A percentile compares a stretch with the other conserved stretches of the same genome.
These are phyloP conservation scores for Stictonetta naevosa DNA, from an alignment of 2,113 vertebrate genomes.

Conservation along the genomic window DNA sequence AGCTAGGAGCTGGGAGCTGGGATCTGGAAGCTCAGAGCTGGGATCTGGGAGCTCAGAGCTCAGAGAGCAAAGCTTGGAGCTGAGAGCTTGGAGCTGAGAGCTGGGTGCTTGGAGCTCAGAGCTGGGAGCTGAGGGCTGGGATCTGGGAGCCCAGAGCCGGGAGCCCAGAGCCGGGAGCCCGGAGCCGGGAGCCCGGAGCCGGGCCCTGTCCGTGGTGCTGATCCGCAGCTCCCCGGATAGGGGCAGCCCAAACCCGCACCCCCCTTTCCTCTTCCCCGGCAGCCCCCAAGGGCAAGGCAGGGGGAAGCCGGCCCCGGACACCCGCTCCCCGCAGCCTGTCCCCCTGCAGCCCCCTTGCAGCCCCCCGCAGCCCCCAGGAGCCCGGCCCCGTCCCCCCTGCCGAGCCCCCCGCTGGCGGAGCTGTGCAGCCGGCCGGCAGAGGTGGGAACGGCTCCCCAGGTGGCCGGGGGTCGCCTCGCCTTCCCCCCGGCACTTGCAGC, in stretches of 20 bases:
- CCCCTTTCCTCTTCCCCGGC: neutral
- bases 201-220: constrained; percentile 59
- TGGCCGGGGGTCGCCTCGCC: neutral
- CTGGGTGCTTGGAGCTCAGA: too few relatives aligned
- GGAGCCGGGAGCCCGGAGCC: neutral
- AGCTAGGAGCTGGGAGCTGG: too few relatives aligned
- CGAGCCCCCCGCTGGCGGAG: neutral
- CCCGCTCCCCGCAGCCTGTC: neutral
- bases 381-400: neutral
- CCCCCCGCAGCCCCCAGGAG: neutral
- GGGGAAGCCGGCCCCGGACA: neutral
- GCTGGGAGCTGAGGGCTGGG: too few relatives aligned
- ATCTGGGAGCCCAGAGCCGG: too few relatives aligned
- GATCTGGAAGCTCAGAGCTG: too few relatives aligned
- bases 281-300: neutral
- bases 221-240: neutral
- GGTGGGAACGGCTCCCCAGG: neutral
- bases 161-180: too few relatives aligned
- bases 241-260: neutral
- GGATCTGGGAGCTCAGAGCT: too few relatives aligned
- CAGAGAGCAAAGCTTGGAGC: too few relatives aligned
- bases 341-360: neutral
- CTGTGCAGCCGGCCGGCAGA: neutral
- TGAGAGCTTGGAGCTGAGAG: too few relatives aligned
- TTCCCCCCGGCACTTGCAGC: neutral